phyloP scores from a whole-genome alignment of 2,888 invertebrate species.

The Argyra leucocephala region DNA sequence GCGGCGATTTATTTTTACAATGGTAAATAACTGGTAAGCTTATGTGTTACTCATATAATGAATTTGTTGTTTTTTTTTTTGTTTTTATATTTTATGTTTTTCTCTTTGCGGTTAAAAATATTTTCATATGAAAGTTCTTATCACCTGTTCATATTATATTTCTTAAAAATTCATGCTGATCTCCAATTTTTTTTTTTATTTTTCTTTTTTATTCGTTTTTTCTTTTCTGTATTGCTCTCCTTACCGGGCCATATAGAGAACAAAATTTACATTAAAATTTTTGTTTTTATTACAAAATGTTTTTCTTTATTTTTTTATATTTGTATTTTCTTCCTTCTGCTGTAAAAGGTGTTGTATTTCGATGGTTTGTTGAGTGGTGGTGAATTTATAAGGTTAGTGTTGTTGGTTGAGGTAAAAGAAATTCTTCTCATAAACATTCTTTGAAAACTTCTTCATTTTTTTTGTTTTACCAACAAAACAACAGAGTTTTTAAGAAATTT shows the following conservation, averaged over 20 bases:
- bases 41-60: no score
- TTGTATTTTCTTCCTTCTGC: no score
- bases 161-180: background rate
- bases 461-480: background rate
- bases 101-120: background rate
- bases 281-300: background rate
- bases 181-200: background rate
- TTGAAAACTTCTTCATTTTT: no score
- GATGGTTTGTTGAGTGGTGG: background rate
- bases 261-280: no score
- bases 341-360: no score
- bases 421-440: background rate
- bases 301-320: background rate
- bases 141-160: background rate
- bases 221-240: no score
- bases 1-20: no score
- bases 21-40: no score
- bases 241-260: background rate
- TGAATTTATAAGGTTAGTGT: background rate
- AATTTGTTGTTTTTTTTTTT: background rate
- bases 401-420: background rate
- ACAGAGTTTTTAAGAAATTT: background rate
- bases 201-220: slow-evolving; percentile 1
- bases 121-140: slow-evolving; percentile 3
- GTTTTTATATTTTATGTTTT: background rate